These are phyloP conservation scores for Liasis olivaceus DNA, from an alignment of 2,797 vertebrate genomes.

Conservation along the genomic window DNA sequence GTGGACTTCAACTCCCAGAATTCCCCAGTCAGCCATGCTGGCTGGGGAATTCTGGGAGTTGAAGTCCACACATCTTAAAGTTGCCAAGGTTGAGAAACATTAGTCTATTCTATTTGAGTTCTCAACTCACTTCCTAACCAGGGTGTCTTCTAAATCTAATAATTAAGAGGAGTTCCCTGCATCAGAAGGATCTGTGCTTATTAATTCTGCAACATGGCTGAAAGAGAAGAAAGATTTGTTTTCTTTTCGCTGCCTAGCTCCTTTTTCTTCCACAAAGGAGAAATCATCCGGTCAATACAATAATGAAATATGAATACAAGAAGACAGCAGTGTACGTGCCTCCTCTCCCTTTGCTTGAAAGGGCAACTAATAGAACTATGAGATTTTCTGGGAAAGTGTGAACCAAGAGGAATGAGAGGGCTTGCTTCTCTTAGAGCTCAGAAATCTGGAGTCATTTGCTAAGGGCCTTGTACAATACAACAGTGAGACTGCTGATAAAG, in stretches of 20 bases:
- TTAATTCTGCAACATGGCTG: neutral
- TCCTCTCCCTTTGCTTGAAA: neutral
- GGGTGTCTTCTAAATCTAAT: neutral
- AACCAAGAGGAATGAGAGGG: neutral
- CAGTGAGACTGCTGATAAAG: neutral
- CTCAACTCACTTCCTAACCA: neutral
- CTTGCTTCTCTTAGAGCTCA: neutral
- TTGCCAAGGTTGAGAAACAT: too few species aligned
- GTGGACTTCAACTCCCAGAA: too few species aligned
- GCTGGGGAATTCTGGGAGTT: too few species aligned
- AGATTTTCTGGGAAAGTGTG: neutral
- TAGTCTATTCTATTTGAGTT: neutral
- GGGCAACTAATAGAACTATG: neutral
- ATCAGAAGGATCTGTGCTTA: neutral
- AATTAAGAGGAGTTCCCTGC: neutral
- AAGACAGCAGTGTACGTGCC: neutral
- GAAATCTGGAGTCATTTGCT: neutral
- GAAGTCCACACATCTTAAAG: too few species aligned
- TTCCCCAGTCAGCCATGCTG: too few species aligned
- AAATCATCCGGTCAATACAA: neutral
- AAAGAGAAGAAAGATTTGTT: neutral
- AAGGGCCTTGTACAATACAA: neutral
- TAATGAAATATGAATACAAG: neutral
- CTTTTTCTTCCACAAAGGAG: neutral
- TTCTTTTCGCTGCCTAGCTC: neutral